Evolutionary conservation across 1,140 invertebrate species (phyloP), one percentile per base, ranked within the genome.

Genomic region (Drosophila erecta): DNA sequence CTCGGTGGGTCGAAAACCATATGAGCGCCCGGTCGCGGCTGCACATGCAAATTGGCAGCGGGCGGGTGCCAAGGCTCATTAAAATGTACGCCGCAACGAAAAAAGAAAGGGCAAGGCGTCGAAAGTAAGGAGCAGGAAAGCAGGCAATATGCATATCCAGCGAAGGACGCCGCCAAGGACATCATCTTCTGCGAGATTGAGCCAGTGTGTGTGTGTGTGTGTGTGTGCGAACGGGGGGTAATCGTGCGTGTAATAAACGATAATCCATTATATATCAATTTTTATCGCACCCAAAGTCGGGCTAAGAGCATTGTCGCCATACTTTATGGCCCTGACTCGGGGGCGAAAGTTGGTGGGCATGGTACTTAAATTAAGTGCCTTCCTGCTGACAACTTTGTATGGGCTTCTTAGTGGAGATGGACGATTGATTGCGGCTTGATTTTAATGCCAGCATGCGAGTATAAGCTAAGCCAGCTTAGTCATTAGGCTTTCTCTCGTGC

Each of bases 31-130:
- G 35, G 40, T 51, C 43, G 67, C 70, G 37, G 27, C 65, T 89
- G 76, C 73, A 71, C 57, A 89, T 89, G 84, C 72, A 89, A 89
- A 89, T 86, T 71, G 66, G 64, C 27, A 74, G 60, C 62, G 78
- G 58, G 76, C 64, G 76, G 60, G 53, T 56, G 59, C 51, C 51
- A 47, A 55, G 60, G 73, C 72, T 76, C 72, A 76, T 76, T 76
- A 76, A 76, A 76, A 76, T 76, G 62, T 76, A 76, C 62, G 72
- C 47, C 71, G 49, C 27, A 33, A 35, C 50, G 20, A 40, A 20
- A 33, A 41, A 27, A 14, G 27, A 35, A 40, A 7, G 22, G 20
- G 41, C 10, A 27, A 50, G 17, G 30, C 17, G 47, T 17, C 27
- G 41, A 51, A 41, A 33, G 38, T 38, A 66, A 40, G 65, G 40